Conservation (phyloP, 2,888 invertebrate species). For the Cantharis rustica region DNA sequence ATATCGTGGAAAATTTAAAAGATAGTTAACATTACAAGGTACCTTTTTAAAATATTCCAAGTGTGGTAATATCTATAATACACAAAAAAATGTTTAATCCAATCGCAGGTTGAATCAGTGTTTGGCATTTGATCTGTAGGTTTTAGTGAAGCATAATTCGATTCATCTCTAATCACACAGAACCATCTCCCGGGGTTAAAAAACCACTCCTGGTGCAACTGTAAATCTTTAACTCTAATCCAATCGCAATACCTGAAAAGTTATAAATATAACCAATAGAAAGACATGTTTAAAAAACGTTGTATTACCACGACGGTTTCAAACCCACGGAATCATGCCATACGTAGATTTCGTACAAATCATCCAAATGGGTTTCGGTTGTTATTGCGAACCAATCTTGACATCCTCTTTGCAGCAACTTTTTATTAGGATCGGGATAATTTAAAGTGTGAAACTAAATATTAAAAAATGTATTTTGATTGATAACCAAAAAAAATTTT, state of each 20-base stretch:
- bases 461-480: not conserved
- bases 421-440: conserved; percentile 38
- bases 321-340: conserved; percentile 39
- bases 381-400: conserved; percentile 36
- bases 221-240: conserved; percentile 34
- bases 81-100: not conserved
- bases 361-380: conserved; percentile 29
- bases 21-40: no score
- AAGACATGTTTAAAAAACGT: not conserved
- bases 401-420: conserved; percentile 33
- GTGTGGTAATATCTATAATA: not conserved
- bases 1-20: no score
- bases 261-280: not conserved
- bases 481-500: conserved; percentile 18
- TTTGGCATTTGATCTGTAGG: not conserved
- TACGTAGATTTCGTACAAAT: conserved; percentile 27
- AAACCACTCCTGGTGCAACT: conserved; percentile 25
- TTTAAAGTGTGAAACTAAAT: conserved; percentile 37
- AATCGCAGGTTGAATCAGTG: not conserved
- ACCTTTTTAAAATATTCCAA: not conserved
- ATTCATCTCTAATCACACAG: conserved; percentile 16
- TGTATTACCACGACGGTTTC: conserved; percentile 36
- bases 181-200: conserved; percentile 33
- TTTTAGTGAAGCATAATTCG: not conserved
- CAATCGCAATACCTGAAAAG: conserved; percentile 35